Percentiles rank a stretch among this genome's conserved stretches.
Evolutionary conservation across 2,888 invertebrate genomes (phyloP).

Genomic region (Pristionchus japonicus): DNA sequence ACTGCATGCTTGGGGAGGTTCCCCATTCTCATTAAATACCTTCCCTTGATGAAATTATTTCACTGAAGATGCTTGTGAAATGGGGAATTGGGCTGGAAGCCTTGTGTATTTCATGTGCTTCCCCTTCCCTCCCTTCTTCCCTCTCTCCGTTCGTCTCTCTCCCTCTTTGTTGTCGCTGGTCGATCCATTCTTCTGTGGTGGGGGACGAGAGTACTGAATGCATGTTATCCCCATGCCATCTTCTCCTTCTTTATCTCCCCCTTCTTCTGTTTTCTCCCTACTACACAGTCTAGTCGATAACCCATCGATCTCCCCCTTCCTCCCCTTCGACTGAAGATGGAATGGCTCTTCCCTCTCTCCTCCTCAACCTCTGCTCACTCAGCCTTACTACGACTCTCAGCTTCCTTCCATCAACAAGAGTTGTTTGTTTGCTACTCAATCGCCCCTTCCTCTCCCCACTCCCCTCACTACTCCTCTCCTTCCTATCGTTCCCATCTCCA

Average conservation of each 20-base stretch:
- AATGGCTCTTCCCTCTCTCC: not conserved
- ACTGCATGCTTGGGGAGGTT: too few relatives aligned
- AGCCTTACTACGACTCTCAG: not conserved
- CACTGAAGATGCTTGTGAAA: not conserved
- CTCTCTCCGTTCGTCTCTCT: not conserved
- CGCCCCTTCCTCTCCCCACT: not conserved
- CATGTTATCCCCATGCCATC: not conserved
- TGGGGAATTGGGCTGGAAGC: not conserved
- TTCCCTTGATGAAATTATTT: not conserved
- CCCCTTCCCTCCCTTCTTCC: not conserved
- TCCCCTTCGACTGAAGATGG: not conserved
- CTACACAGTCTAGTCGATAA: not conserved
- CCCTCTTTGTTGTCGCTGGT: too few relatives aligned
- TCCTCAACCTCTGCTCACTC: not conserved
- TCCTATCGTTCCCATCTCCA: not conserved
- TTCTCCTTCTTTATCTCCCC: not conserved
- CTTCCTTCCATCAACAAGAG: not conserved
- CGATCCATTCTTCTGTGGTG: too few relatives aligned
- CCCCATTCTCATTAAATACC: not conserved
- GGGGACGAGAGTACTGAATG: not conserved
- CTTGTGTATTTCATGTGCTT: not conserved
- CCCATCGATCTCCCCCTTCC: not conserved
- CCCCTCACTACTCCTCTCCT: not conserved
- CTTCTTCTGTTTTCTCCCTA: not conserved
- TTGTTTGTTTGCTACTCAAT: not conserved